Base-by-base conservation (phyloP, 1,140 invertebrate species). In the Drosophila willistoni region DNA sequence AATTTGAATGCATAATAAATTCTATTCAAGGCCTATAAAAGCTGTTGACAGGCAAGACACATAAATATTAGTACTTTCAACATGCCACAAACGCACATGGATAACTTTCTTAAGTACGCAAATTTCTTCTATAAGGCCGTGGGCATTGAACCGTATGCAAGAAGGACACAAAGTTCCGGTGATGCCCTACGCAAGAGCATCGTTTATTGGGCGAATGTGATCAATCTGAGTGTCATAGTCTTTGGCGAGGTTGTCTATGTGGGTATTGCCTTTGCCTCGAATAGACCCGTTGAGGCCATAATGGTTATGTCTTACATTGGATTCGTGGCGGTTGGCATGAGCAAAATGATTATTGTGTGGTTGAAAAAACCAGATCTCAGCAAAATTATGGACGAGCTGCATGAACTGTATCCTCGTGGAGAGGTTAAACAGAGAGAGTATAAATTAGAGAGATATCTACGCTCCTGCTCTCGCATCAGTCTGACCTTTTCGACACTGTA, bases 291-390 rank as follows among this genome's bases (percentile, higher is more conserved):
- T 2, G 44, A 91, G 4, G 73, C 83, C n/a, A 80, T 86, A 3
- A 82, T 79, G 22, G 79, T 75, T 0, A 65, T 91, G 72, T 84
- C 85, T 0, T 91, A 91, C 19, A 91, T 91, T 12, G 86, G 90
- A 5, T 91, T 91, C 42, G 73, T 91, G 0, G 4, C 70, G 1
- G 78, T 91, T 7, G 81, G 78, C 13, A 68, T 76, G 55, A 89
- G 61, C 14, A 91, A 91, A 60, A 87, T 91, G 83, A 56, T 71
- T 0, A 87, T 72, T 41, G 72, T 91, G 9, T 89, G 81, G 77
- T 59, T 67, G 25, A 87, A 80, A 13, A 82, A 85, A 19, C 7
- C 51, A 0, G 64, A 54, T 3, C 65, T 91, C 0, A 90, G 57
- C 12, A 44, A 57, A 1, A 73, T 91, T 62, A 68, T 91, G 3